phyloP scores from a whole-genome alignment of 2,888 invertebrate genomes.

The Xylophagus ater region DNA sequence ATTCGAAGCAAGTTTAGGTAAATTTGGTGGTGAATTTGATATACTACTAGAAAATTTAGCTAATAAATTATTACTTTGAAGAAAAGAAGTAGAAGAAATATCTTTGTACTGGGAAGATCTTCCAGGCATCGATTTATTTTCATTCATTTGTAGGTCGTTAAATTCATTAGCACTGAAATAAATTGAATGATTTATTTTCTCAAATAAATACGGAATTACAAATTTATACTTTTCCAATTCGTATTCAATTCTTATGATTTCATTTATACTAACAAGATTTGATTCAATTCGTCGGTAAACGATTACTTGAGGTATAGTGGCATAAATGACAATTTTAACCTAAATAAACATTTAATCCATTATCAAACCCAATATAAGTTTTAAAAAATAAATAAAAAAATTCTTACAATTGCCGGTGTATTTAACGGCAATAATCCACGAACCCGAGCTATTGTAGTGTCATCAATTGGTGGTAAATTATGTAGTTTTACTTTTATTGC shows the following conservation, averaged over 20 bases:
- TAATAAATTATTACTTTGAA: no score
- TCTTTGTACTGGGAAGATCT: no score
- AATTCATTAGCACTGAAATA: no score
- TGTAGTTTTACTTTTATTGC: slow-evolving; percentile 48
- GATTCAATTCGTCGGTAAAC: slow-evolving; percentile 56
- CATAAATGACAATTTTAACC: slow-evolving; percentile 39
- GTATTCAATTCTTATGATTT: slow-evolving; percentile 52
- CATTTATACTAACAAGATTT: slow-evolving; percentile 58
- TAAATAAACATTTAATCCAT: slow-evolving; percentile 13
- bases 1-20: slow-evolving; percentile 25
- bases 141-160: no score
- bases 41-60: no score
- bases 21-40: slow-evolving; percentile 25
- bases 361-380: background rate
- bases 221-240: slow-evolving; percentile 44
- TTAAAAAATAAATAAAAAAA: background rate
- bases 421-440: slow-evolving; percentile 46
- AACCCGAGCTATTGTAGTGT: slow-evolving; percentile 45
- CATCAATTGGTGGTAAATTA: slow-evolving; percentile 44
- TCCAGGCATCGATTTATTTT: no score
- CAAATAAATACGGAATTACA: no score
- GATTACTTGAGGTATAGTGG: slow-evolving; percentile 44
- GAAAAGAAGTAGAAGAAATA: no score
- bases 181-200: no score
- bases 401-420: slow-evolving; percentile 37